Conservation (phyloP, 2,113 vertebrate genomes). For the Sapayoa aenigma region DNA sequence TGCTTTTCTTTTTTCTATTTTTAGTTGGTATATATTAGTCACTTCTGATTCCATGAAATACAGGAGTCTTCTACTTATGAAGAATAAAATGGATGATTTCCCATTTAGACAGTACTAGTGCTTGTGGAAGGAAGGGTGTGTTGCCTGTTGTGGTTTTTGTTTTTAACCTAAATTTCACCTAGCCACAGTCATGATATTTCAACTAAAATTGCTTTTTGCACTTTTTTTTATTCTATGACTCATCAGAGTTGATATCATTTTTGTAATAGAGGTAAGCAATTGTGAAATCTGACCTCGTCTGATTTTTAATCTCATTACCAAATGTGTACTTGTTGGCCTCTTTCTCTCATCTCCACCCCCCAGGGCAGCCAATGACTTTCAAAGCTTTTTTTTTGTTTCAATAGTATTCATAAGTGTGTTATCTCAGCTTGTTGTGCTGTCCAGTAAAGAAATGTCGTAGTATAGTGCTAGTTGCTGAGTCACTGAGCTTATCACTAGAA, state of each 20-base stretch:
- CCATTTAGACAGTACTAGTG: neutral
- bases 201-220: neutral
- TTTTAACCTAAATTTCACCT: neutral
- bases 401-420: neutral
- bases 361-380: neutral
- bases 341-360: neutral
- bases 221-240: neutral
- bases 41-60: neutral
- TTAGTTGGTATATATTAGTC: neutral
- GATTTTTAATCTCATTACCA: neutral
- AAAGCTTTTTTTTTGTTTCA: neutral
- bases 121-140: rapidly evolving
- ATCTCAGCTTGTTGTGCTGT: neutral
- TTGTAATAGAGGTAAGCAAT: neutral
- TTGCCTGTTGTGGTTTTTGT: neutral
- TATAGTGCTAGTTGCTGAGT: conserved; percentile 30
- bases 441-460: neutral
- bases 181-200: neutral
- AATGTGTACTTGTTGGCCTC: neutral
- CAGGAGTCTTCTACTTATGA: neutral
- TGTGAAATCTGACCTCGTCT: neutral
- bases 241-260: neutral
- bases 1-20: neutral
- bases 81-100: neutral
- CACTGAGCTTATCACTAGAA: neutral